Percentiles rank a stretch among this genome's conserved stretches.
Evolutionary conservation across 2,797 vertebrate genomes (phyloP).

Genomic region (Alauda arvensis): DNA sequence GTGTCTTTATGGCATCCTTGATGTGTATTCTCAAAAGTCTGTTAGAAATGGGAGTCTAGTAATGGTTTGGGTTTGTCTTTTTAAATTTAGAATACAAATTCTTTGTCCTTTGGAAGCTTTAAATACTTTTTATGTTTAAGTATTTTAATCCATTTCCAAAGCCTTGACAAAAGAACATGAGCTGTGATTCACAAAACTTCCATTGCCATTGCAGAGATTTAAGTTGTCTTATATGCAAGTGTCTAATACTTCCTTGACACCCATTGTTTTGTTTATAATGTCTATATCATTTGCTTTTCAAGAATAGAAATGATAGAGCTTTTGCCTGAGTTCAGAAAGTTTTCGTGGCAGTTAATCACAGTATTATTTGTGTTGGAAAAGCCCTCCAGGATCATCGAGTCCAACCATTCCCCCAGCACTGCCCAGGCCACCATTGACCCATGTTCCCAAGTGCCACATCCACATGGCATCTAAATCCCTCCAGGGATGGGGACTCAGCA

Average conservation of each 20-base stretch:
- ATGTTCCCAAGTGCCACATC: neutral
- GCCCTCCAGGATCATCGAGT: neutral
- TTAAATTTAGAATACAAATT: neutral
- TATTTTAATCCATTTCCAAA: neutral
- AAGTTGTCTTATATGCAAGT: neutral
- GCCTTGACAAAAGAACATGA: neutral
- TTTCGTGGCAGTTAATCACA: neutral
- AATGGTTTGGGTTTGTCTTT: neutral
- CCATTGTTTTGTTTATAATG: neutral
- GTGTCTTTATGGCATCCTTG: neutral
- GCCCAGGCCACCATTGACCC: neutral
- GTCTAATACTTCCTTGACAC: neutral
- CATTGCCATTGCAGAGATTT: neutral
- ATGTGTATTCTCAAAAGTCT: neutral
- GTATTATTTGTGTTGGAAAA: neutral
- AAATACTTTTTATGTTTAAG: neutral
- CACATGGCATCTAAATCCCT: fast-evolving
- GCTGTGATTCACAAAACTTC: neutral
- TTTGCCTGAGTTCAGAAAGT: neutral
- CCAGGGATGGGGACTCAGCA: too few relatives aligned
- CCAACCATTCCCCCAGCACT: neutral
- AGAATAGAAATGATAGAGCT: neutral
- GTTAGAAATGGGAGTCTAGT: neutral
- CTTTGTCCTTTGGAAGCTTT: neutral
- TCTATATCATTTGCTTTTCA: neutral